Percentiles rank a stretch among this genome's conserved stretches.
Conservation (phyloP, 2,888 invertebrate genomes). For the Atrina japonica region DNA sequence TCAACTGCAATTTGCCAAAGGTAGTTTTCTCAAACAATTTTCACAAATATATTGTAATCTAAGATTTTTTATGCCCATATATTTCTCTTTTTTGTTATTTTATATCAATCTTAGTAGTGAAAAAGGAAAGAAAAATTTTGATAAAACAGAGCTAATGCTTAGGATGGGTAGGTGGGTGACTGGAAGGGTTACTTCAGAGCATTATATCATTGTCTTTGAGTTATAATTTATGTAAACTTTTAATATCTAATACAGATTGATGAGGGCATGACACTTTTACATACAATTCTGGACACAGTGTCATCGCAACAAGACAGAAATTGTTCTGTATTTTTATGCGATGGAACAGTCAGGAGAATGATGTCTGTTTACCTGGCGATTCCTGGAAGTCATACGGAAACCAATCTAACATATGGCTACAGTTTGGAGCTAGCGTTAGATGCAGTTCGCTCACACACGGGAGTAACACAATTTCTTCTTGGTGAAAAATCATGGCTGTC, state of each 20-base stretch:
- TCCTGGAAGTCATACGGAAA: constrained; percentile 27
- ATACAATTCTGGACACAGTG: constrained; percentile 19
- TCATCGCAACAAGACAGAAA: constrained; percentile 34
- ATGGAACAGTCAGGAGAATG: constrained; percentile 59
- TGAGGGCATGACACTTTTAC: constrained; percentile 15
- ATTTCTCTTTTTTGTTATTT: too few relatives aligned
- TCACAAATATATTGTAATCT: too few relatives aligned
- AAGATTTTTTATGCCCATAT: too few relatives aligned
- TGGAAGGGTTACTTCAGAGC: too few relatives aligned
- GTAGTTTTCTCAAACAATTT: too few relatives aligned
- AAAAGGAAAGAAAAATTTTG: too few relatives aligned
- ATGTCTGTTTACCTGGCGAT: constrained; percentile 59
- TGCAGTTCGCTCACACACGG: constrained; percentile 58
- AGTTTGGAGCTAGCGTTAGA: constrained; percentile 60
- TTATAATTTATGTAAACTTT: too few relatives aligned
- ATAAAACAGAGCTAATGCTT: too few relatives aligned
- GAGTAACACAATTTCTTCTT: constrained; percentile 54
- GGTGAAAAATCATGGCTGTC: constrained; percentile 40
- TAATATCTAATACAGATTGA: constrained; percentile 29
- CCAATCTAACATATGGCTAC: constrained; percentile 37
- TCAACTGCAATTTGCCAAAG: too few relatives aligned
- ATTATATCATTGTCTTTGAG: too few relatives aligned
- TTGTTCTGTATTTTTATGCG: constrained; percentile 41
- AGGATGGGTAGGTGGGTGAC: too few relatives aligned
- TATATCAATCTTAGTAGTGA: too few relatives aligned